Evolutionary conservation across 2,113 vertebrate genomes (phyloP).

Genomic region (Charina bottae): DNA sequence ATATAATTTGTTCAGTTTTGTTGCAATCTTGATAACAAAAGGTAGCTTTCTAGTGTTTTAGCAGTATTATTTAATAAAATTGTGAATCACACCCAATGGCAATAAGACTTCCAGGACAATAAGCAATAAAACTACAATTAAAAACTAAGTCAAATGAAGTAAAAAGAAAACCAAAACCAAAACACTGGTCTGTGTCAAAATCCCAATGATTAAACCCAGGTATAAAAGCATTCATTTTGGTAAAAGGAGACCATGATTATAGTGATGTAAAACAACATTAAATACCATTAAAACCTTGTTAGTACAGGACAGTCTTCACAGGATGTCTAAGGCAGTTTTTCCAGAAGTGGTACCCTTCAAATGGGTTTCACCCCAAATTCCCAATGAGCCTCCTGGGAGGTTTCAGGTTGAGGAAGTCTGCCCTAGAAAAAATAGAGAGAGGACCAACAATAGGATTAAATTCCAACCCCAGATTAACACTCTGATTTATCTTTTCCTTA

Average conservation of each 20-base stretch:
- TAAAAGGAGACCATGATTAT: neutral
- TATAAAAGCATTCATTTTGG: neutral
- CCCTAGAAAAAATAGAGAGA: neutral
- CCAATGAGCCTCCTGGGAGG: too few species aligned
- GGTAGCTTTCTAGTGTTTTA: neutral
- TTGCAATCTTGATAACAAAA: neutral
- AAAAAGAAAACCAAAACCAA: neutral
- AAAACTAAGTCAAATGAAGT: neutral
- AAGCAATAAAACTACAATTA: neutral
- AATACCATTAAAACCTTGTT: neutral
- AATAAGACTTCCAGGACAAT: neutral
- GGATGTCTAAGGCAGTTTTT: neutral
- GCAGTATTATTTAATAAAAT: neutral
- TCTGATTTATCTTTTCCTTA: neutral
- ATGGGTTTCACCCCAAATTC: too few species aligned
- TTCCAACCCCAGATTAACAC: neutral
- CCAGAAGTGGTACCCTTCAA: too few species aligned
- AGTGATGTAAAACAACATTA: neutral
- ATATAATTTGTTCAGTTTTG: neutral
- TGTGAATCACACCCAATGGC: neutral
- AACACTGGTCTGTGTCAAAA: too few species aligned
- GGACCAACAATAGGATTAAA: neutral
- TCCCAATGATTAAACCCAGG: neutral
- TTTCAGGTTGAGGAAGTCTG: too few species aligned
- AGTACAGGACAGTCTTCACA: neutral